These are phyloP conservation scores for Amblyornis subalaris DNA, from an alignment of 2,113 vertebrate species.

Conservation along the genomic window DNA sequence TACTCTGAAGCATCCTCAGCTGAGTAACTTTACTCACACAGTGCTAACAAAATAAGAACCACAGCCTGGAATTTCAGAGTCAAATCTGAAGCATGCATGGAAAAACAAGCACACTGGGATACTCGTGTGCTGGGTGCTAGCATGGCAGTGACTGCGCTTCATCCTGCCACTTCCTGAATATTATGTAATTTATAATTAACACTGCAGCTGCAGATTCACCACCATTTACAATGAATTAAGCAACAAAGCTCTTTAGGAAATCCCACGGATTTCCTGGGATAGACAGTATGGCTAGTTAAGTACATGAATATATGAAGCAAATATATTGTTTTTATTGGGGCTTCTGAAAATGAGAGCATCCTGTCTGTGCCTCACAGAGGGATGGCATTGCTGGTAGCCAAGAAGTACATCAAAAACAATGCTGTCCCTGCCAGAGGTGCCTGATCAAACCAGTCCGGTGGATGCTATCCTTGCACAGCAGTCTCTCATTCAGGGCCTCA, in stretches of 20 bases:
- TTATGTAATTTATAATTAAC: constrained; percentile 38
- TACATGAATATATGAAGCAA: neutral
- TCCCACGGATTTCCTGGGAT: neutral
- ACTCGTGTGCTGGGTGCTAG: neutral
- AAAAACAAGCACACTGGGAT: neutral
- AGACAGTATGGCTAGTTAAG: neutral
- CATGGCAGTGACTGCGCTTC: neutral
- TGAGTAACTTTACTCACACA: neutral
- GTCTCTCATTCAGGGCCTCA: neutral
- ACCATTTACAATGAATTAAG: constrained; percentile 35
- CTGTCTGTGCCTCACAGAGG: neutral
- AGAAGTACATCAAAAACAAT: neutral
- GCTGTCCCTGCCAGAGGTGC: neutral
- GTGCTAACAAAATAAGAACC: neutral
- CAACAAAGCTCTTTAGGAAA: constrained; percentile 11
- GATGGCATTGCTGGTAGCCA: neutral
- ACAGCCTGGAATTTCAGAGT: neutral
- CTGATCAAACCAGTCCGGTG: neutral
- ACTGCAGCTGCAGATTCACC: neutral
- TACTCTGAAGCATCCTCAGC: neutral
- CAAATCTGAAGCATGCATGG: neutral
- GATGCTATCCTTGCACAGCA: neutral
- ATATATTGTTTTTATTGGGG: neutral
- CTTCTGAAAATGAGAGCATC: neutral
- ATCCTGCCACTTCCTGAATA: constrained; percentile 22